A percentile compares a stretch with the other conserved stretches of the same genome.
These are phyloP conservation scores for Lethenteron reissneri DNA, from an alignment of 2,113 vertebrate species.

Conservation along the genomic window DNA sequence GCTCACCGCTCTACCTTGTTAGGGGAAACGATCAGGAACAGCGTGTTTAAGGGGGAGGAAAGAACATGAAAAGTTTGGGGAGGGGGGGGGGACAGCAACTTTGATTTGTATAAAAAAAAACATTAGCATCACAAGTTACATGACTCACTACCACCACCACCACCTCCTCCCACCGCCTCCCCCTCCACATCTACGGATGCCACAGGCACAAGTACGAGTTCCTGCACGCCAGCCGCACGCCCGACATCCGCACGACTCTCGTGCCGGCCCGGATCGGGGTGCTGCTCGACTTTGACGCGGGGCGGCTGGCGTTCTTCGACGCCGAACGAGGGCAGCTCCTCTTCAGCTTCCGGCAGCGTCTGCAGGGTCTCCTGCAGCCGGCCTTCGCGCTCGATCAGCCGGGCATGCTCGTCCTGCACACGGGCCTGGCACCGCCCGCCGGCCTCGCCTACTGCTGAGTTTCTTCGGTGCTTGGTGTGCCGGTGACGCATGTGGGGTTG, in stretches of 20 bases:
- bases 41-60: too few species aligned
- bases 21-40: too few species aligned
- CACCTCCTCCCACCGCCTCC: too few species aligned
- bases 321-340: conserved; percentile 47
- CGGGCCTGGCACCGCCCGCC: conserved; percentile 38
- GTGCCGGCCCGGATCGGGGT: conserved; percentile 36
- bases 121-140: too few species aligned
- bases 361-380: conserved; percentile 35
- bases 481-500: too few species aligned
- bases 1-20: too few species aligned
- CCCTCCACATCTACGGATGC: background rate
- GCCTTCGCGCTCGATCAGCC: conserved; percentile 53
- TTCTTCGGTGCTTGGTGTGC: too few species aligned
- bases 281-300: conserved; percentile 44
- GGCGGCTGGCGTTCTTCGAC: conserved; percentile 56
- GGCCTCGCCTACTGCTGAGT: too few species aligned
- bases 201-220: conserved; percentile 46
- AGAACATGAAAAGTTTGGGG: too few species aligned
- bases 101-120: too few species aligned
- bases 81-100: too few species aligned
- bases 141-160: too few species aligned
- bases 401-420: conserved; percentile 40
- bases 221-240: conserved; percentile 37
- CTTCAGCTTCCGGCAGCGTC: conserved; percentile 35
- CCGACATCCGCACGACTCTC: conserved; percentile 35